Percentiles rank a stretch among this genome's conserved stretches.
phyloP scores from a whole-genome alignment of 2,113 vertebrate genomes.

The Lipophrys pholis region DNA sequence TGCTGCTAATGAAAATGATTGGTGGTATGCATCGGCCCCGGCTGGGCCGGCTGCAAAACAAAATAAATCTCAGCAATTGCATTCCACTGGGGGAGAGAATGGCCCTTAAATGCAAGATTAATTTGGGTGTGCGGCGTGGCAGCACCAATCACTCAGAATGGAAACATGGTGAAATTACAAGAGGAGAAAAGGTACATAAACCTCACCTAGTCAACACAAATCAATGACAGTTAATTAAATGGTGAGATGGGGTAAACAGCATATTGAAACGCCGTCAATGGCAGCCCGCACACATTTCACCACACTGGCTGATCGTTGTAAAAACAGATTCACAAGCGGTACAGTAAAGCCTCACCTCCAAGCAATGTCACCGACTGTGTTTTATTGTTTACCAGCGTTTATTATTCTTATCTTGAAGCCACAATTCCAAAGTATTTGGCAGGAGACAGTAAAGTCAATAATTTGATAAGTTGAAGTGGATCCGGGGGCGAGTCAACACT shows the following conservation, averaged over 20 bases:
- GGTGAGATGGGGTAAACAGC: conserved; percentile 67
- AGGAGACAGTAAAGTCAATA: conserved; percentile 48
- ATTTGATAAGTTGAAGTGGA: conserved; percentile 32
- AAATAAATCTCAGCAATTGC: conserved; percentile 64
- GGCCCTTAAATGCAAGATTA: conserved; percentile 68
- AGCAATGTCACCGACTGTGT: conserved; percentile 16
- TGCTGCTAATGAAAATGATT: conserved; percentile 69
- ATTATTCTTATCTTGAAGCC: conserved; percentile 47
- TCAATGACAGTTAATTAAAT: conserved; percentile 79
- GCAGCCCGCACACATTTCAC: conserved; percentile 41
- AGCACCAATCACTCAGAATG: conserved; percentile 46
- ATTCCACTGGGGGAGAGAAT: conserved; percentile 33
- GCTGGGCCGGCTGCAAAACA: conserved; percentile 47
- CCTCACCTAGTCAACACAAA: conserved; percentile 61
- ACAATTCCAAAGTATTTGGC: neutral
- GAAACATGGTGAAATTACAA: conserved; percentile 59
- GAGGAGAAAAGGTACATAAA: conserved; percentile 65
- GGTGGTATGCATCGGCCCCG: conserved; percentile 50
- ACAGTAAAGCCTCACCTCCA: conserved; percentile 42
- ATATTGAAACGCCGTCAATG: conserved; percentile 60
- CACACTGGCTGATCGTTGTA: conserved; percentile 43
- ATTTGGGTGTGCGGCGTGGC: conserved; percentile 51
- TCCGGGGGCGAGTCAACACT: conserved; percentile 32
- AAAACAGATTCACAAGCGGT: conserved; percentile 51
- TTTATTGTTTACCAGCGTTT: conserved; percentile 55